Evolutionary conservation across 2,888 invertebrate species (phyloP).

Genomic region (Drosophila neotestacea): DNA sequence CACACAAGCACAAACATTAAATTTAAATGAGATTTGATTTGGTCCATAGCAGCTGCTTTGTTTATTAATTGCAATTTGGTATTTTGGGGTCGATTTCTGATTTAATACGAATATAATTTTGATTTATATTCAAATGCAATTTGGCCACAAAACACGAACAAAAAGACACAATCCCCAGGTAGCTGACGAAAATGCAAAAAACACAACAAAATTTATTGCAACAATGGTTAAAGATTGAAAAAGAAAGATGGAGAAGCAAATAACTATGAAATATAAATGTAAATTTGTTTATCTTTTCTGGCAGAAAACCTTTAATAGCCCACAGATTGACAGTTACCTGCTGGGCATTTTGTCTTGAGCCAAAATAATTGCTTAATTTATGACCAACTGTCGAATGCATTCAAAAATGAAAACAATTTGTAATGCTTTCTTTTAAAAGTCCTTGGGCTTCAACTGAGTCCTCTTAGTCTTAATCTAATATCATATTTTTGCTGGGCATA

Average conservation of each 20-base stretch:
- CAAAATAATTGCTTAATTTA: not conserved
- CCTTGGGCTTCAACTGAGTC: not conserved
- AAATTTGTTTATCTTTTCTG: not conserved
- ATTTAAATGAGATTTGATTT: slow-evolving; percentile 10
- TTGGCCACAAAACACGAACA: not conserved
- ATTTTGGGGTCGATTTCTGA: slow-evolving; percentile 25
- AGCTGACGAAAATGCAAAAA: not conserved
- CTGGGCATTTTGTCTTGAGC: not conserved
- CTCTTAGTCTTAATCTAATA: not conserved
- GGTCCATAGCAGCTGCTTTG: not conserved
- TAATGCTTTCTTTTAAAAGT: no score
- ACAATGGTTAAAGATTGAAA: not conserved
- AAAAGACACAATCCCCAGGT: slow-evolving; percentile 9
- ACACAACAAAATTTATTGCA: slow-evolving; percentile 1
- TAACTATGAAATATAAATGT: not conserved
- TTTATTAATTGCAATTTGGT: slow-evolving; percentile 38
- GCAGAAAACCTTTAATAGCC: not conserved
- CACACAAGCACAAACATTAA: slow-evolving; percentile 8
- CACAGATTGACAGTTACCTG: not conserved
- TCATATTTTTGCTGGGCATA: not conserved
- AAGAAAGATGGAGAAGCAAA: not conserved
- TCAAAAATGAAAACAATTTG: not conserved
- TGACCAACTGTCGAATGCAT: slow-evolving; percentile 11
- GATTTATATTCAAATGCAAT: slow-evolving; percentile 57
- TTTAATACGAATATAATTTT: slow-evolving; percentile 21